Base-by-base conservation (phyloP, 2,797 vertebrate genomes). In the Lacerta bilineata region DNA sequence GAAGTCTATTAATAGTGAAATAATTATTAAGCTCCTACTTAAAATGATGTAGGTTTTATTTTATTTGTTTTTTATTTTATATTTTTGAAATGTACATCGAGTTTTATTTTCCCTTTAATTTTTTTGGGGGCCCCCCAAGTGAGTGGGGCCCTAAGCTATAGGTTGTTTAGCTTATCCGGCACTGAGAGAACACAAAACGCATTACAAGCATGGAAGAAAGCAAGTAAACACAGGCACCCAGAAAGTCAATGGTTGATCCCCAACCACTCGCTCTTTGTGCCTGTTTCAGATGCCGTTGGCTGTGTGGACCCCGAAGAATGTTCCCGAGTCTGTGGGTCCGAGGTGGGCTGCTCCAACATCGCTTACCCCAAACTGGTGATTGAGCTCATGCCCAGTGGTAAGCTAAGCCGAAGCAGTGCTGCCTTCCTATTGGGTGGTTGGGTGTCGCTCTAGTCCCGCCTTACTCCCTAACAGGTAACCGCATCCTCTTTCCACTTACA, bases 311-410 rank as follows among this genome's bases (percentile, higher is more conserved):
- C 97, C 0, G 76, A 96, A 0, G 96, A 96, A 86, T 96, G 96
- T 6, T 0, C 97, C 18, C 96, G 95, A 2, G 98, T 98, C 91
- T 98, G 98, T 0, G 98, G 98, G 36, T 95, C 97, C 0, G 95
- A 98, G 20, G 97, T 98, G 55, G 98, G 98, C 89, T 99, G 99
- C 94, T 99, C 98, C 96, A 99, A 98, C 96, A 98, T 98, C 0
- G 97, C 98, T 74, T 98, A 97, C 88, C 98, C 98, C 87, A 98
- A 98, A 94, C 96, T 99, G 93, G 98, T 99, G 94, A 97, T 98
- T 11, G 98, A 99, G 86, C 97, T 99, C 88, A 98, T 99, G 98
- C 98, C 98, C 29, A 96, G 96, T 0, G 98, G 98, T 98, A 95
- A 98, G 93, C 9, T 7, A 9, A 33, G 80, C 10, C 2, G 15